Evolutionary conservation across 2,113 vertebrate species (phyloP), one percentile per base, ranked within the genome.

Genomic region (Pseudorectes ferrugineus): DNA sequence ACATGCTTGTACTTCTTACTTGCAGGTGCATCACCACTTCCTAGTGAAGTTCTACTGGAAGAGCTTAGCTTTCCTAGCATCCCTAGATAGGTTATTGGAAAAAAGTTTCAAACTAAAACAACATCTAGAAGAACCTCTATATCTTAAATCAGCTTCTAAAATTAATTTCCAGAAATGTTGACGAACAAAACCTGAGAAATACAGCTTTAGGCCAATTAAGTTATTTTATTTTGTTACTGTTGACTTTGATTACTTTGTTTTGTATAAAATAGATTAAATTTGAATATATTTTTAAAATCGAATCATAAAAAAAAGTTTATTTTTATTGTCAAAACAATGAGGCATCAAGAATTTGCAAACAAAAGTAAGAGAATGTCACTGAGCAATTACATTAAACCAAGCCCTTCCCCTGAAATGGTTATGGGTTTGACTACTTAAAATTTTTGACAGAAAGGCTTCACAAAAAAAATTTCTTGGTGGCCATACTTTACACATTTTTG

Each of bases 271-370:
- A 29, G 8, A 12, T 24, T 55, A 35, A 43, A 70, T 46, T 26
- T 61, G 2, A 75, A 61, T 23, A 13, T 3, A 36, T 59, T 33
- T 59, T 52, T 48, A 2, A 73, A 38, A 55, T 40, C 1, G 55
- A 42, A 66, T 18, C 1, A 33, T 14, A n/a, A n/a, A 45, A 6
- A 6, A 28, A 5, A 2, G 4, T 10, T 38, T n/a, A 4, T 10
- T 70, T 66, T 62, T 58, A 40, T 75, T 28, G 40, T 59, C 7
- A 68, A 49, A 78, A 68, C 5, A 65, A 28, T 35, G 11, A 40
- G 6, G 4, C 1, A 7, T 25, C 25, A 49, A 67, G 12, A 67
- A 62, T 83, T 78, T 79, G 5, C 9, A 52, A 71, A 36, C 11
- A 42, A 52, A 68, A 70, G 21, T 21, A 66, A 52, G 10, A 74